Evolutionary conservation across 2,113 vertebrate species (phyloP).

Genomic region (Zosterops borbonicus): DNA sequence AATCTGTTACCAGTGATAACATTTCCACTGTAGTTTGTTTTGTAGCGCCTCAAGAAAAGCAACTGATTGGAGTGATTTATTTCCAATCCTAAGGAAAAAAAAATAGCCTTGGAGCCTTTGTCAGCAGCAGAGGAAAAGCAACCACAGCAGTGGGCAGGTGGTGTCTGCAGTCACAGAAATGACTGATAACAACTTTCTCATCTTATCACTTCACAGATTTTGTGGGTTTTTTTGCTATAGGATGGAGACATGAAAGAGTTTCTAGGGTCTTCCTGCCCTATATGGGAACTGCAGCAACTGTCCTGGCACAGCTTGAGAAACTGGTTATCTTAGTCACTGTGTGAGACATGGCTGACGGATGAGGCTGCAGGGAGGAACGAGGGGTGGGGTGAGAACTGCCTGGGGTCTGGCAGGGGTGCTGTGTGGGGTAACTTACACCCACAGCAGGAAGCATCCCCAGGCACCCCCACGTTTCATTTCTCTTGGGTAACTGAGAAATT

Average conservation of each 20-base stretch:
- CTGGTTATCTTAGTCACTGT: not conserved
- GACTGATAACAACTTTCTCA: conserved; percentile 7
- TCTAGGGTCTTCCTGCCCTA: not conserved
- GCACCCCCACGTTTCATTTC: not conserved
- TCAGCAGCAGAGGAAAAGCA: not conserved
- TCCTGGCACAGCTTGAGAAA: not conserved
- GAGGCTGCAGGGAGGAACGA: not conserved
- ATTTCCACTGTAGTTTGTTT: conserved; percentile 11
- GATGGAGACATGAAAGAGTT: not conserved
- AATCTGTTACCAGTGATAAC: conserved; percentile 45
- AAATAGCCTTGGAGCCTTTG: not conserved
- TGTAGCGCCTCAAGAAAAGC: conserved; percentile 11
- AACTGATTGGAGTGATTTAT: conserved; percentile 31
- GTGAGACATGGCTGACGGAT: accelerated
- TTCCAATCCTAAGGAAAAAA: not conserved
- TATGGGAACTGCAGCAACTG: not conserved
- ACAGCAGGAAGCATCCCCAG: not conserved
- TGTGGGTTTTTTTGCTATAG: not conserved
- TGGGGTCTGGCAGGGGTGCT: not conserved
- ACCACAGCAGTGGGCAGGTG: accelerated
- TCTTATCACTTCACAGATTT: not conserved
- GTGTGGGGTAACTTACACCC: not conserved
- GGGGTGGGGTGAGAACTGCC: not conserved
- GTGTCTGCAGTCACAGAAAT: not conserved
- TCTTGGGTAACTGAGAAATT: not conserved